Conservation (phyloP, 2,113 vertebrate genomes). For the Herpetotheres cachinnans region DNA sequence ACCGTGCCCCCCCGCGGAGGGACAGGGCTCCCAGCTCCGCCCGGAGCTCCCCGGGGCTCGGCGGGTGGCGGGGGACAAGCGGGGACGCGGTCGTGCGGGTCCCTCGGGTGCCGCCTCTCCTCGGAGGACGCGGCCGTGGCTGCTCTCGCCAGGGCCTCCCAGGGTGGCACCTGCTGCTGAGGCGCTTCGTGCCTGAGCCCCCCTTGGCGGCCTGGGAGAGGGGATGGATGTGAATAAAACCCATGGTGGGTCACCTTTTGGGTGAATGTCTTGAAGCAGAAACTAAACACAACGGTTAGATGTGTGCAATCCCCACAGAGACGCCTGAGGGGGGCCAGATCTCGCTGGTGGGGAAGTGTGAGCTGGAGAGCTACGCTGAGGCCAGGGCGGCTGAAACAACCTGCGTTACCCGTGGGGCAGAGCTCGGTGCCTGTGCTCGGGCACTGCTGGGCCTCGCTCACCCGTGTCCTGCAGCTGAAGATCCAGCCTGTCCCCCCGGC, state of each 20-base stretch:
- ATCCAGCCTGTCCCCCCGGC: background rate
- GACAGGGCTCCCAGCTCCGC: rapidly evolving
- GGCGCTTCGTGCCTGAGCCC: rapidly evolving
- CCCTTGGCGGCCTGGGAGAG: background rate
- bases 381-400: background rate
- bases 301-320: background rate
- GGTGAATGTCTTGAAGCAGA: background rate
- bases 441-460: background rate
- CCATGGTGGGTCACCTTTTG: background rate
- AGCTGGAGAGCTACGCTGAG: background rate
- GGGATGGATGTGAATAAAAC: background rate
- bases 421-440: rapidly evolving
- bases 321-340: background rate
- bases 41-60: background rate
- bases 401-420: rapidly evolving
- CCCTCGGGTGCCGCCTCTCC: background rate
- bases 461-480: background rate
- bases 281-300: background rate
- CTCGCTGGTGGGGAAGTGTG: rapidly evolving
- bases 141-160: rapidly evolving
- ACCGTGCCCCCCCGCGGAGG: rapidly evolving
- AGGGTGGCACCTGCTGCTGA: background rate
- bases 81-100: background rate
- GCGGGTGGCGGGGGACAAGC: background rate
- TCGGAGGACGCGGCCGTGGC: rapidly evolving